Percentiles rank a stretch among this genome's conserved stretches.
phyloP scores from a whole-genome alignment of 2,113 vertebrate species.

The Camelus dromedarius region DNA sequence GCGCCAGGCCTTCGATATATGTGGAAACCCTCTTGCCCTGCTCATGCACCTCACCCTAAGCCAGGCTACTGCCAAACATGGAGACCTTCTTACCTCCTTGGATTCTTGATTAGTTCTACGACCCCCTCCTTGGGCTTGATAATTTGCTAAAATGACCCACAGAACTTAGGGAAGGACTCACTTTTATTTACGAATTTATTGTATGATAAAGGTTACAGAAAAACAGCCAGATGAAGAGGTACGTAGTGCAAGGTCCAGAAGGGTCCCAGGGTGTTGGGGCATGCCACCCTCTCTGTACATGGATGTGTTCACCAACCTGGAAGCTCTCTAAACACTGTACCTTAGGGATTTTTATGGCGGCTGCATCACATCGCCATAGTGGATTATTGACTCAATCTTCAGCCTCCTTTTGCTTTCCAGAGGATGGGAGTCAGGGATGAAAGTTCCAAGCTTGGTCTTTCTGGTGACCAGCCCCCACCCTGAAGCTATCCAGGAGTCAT shows the following conservation, averaged over 20 bases:
- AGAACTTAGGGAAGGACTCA: neutral
- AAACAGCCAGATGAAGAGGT: neutral
- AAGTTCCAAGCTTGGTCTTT: neutral
- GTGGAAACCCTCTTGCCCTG: neutral
- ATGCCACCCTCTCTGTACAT: neutral
- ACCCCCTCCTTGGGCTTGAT: neutral
- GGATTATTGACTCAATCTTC: neutral
- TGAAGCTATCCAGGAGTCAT: neutral
- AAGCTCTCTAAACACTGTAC: neutral
- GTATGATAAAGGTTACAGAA: neutral
- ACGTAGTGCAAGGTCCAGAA: neutral
- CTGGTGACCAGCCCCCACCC: neutral
- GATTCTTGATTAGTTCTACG: neutral
- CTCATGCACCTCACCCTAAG: neutral
- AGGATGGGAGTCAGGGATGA: neutral
- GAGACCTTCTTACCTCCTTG: neutral
- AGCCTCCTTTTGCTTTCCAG: neutral
- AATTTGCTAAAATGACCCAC: neutral
- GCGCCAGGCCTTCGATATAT: neutral
- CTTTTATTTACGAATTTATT: neutral
- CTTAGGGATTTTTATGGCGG: neutral
- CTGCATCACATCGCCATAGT: neutral
- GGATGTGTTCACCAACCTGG: neutral
- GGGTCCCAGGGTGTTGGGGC: neutral
- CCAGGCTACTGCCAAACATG: neutral